Percentiles rank a stretch among this genome's conserved stretches.
Conservation (phyloP, 2,888 invertebrate species). For the Euzophera pinguis region DNA sequence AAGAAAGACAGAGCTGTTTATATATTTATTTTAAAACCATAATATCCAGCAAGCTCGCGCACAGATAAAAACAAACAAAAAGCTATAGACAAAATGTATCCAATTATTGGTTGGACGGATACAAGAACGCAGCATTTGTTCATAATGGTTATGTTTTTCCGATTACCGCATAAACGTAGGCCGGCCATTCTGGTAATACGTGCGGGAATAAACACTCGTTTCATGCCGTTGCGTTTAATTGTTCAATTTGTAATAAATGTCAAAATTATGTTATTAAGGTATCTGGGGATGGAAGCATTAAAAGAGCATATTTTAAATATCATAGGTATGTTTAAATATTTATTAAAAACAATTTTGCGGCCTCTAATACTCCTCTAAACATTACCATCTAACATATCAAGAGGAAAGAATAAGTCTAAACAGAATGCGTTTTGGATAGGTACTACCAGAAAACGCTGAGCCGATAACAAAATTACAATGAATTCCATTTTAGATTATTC, state of each 20-base stretch:
- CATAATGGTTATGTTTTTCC: constrained; percentile 3
- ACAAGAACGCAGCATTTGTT: neutral
- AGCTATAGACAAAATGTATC: neutral
- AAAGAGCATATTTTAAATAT: neutral
- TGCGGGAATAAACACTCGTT: constrained; percentile 1
- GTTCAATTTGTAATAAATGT: neutral
- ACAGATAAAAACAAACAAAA: neutral
- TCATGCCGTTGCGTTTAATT: neutral
- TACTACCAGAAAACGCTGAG: no score
- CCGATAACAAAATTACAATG: no score
- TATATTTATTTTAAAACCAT: no score
- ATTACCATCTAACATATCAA: no score
- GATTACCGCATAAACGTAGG: neutral
- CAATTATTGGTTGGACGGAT: neutral
- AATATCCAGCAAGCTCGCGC: no score
- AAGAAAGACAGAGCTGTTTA: no score
- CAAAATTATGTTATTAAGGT: neutral
- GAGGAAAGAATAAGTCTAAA: no score
- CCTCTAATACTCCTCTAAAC: no score
- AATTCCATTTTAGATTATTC: no score
- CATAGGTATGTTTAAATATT: no score
- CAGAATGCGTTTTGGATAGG: no score
- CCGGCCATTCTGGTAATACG: neutral
- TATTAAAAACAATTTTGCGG: no score
- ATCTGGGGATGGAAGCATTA: neutral